Evolutionary conservation across 2,797 vertebrate species (phyloP).

Genomic region (Notamacropus eugenii): DNA sequence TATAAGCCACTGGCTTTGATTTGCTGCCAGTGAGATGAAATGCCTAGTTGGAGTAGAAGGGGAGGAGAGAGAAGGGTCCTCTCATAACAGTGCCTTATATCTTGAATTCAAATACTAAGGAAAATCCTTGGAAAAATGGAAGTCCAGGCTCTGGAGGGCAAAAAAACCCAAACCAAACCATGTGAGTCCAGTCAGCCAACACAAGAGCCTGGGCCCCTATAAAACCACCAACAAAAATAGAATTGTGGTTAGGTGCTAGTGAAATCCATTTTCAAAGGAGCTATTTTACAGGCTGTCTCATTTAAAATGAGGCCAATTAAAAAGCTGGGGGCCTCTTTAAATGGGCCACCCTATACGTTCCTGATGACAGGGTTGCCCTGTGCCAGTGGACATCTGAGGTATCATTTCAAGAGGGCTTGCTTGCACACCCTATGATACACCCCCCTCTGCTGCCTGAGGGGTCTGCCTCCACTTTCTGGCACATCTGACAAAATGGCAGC

Average conservation of each 20-base stretch:
- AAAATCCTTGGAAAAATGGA: neutral
- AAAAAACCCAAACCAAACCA: neutral
- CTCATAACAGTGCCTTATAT: neutral
- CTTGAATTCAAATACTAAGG: neutral
- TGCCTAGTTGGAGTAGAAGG: neutral
- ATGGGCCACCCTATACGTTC: constrained; percentile 50
- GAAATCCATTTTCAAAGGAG: constrained; percentile 69
- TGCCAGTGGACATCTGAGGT: neutral
- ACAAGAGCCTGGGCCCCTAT: neutral
- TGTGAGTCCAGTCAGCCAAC: neutral
- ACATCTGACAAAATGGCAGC: neutral
- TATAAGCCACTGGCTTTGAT: neutral
- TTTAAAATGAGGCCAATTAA: constrained; percentile 69
- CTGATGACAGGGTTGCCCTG: constrained; percentile 8
- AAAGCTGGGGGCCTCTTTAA: constrained; percentile 54
- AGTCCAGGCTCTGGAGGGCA: neutral
- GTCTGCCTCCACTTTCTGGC: neutral
- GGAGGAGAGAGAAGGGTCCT: neutral
- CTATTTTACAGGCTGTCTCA: constrained; percentile 65
- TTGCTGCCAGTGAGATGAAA: neutral
- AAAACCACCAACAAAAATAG: constrained; percentile 49
- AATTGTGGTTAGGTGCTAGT: constrained; percentile 56
- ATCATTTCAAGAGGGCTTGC: neutral
- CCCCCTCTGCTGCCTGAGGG: neutral
- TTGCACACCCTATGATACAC: neutral